Evolutionary conservation across 1,140 invertebrate genomes (phyloP), one percentile per base, ranked within the genome.

Genomic region (Drosophila rhopaloa): DNA sequence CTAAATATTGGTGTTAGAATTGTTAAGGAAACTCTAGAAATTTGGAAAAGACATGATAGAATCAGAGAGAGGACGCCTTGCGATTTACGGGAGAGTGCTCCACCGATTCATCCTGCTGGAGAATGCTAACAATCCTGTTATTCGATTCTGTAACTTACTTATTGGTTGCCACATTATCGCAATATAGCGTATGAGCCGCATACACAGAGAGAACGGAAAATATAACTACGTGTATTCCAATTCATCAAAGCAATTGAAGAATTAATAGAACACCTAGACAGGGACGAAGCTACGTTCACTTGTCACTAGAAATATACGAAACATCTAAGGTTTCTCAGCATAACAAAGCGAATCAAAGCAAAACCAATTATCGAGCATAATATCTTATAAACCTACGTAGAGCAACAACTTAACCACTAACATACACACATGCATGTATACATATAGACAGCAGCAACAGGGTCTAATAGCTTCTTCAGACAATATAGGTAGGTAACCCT

Each of bases 181-280:
- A 32, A 7, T 32, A 8, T 32, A 32, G 29, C 41, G 65, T 41
- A 74, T 72, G 63, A 71, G 62, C 48, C 55, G 66, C 40, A 74
- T 51, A 76, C 53, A 60, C 44, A 16, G 51, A 24, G 32, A 44
- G 46, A 53, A 37, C 16, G 50, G 37, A 38, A 35, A 54, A 78
- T 68, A 57, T 77, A 90, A 79, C 84, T 89, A 90, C 85, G 85
- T 90, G 84, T 89, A 89, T 90, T 90, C 84, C 84, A 90, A 85
- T 90, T 90, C 81, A 89, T 81, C 70, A 89, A 89, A 90, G 84
- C 84, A 89, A 90, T 89, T 84, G 77, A 90, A 85, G 79, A 85
- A 72, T 71, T 61, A 83, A 77, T 62, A 70, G 59, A 54, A 77
- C 77, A 66, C 47, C 67, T 50, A 81, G 79, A 73, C 79, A 63